Conservation (phyloP, 2,888 invertebrate species). For the Heliconius sara region DNA sequence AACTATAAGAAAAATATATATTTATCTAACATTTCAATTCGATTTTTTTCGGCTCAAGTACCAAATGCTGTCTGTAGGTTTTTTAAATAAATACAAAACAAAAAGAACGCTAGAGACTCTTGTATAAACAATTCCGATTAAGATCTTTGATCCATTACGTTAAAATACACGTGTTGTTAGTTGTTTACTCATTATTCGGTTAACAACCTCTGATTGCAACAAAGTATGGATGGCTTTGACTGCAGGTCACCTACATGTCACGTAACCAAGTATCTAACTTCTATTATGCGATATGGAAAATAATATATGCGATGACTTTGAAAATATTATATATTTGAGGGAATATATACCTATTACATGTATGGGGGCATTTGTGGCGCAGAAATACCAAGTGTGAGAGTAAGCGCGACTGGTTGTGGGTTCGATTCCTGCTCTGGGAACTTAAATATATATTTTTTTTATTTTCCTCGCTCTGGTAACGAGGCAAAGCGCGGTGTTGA, state of each 20-base stretch:
- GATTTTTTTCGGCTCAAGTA: not conserved
- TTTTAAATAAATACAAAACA: constrained; percentile 21
- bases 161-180: constrained; percentile 41
- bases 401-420: too few species aligned
- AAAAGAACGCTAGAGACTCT: not conserved
- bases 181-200: constrained; percentile 39
- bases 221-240: constrained; percentile 27
- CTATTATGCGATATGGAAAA: not conserved
- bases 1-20: too few species aligned
- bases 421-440: too few species aligned
- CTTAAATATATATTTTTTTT: too few species aligned
- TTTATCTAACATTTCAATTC: too few species aligned
- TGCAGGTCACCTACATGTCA: constrained; percentile 14
- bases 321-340: not conserved
- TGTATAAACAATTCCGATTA: constrained; percentile 4
- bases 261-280: not conserved
- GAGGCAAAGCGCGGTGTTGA: too few species aligned
- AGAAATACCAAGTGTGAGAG: too few species aligned
- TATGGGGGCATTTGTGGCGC: too few species aligned
- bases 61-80: not conserved
- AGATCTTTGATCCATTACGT: constrained; percentile 18
- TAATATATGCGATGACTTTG: not conserved
- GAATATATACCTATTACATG: not conserved
- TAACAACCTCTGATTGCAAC: constrained; percentile 41
- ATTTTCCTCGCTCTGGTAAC: too few species aligned